A percentile compares a stretch with the other conserved stretches of the same genome.
Evolutionary conservation across 2,113 vertebrate genomes (phyloP).

Genomic region (Scomber japonicus): DNA sequence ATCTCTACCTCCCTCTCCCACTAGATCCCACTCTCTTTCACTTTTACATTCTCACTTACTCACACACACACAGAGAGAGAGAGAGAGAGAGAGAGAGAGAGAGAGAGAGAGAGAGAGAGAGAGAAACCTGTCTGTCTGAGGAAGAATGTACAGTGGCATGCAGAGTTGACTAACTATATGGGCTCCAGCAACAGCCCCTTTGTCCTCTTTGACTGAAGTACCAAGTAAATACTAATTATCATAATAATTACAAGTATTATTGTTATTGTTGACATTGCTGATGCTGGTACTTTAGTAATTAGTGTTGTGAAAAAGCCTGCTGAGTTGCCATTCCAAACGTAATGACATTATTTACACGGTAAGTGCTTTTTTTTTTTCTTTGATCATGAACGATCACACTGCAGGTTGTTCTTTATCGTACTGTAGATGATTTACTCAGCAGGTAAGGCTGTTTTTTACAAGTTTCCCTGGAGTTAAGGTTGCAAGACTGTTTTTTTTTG

Average conservation of each 20-base stretch:
- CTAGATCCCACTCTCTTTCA: conserved; percentile 12
- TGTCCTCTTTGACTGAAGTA: background rate
- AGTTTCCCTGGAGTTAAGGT: background rate
- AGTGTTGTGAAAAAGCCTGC: background rate
- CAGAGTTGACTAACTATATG: background rate
- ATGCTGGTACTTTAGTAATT: conserved; percentile 20
- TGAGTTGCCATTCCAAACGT: background rate
- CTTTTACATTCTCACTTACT: conserved; percentile 7
- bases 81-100: too few species aligned
- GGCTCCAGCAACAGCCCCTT: background rate
- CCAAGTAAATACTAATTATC: background rate
- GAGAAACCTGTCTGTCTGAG: conserved; percentile 17
- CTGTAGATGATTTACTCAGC: background rate
- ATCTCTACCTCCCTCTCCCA: conserved; percentile 23
- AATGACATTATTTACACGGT: background rate
- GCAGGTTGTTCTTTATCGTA: background rate
- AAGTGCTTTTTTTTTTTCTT: background rate
- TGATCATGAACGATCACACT: background rate
- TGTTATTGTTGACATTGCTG: background rate
- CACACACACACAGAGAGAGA: background rate
- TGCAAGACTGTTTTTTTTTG: background rate
- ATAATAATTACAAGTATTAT: background rate
- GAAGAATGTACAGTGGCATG: background rate
- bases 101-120: too few species aligned
- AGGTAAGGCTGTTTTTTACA: conserved; percentile 5